Percentiles rank a stretch among this genome's conserved stretches.
Evolutionary conservation across 2,797 vertebrate species (phyloP).

Genomic region (Sciurus carolinensis): DNA sequence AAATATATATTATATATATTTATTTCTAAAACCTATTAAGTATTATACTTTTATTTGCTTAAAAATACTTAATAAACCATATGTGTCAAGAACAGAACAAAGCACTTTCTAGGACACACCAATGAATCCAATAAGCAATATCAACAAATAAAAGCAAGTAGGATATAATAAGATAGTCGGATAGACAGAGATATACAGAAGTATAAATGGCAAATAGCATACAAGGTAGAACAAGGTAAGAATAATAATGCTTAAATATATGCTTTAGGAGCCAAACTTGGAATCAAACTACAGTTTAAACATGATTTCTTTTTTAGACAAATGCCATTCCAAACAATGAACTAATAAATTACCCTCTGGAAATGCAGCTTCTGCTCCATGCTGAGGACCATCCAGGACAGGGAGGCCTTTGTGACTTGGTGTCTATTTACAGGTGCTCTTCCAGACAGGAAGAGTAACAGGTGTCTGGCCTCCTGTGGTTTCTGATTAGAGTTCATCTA

Average conservation of each 20-base stretch:
- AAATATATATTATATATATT: slow-evolving; percentile 24
- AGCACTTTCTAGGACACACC: neutral
- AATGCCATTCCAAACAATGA: neutral
- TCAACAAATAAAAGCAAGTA: neutral
- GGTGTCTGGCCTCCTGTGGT: neutral
- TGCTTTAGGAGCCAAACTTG: neutral
- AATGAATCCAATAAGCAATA: neutral
- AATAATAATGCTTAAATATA: neutral
- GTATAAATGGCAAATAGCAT: neutral
- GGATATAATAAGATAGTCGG: neutral
- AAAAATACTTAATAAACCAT: neutral
- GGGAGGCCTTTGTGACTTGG: neutral
- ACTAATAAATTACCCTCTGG: neutral
- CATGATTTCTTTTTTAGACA: neutral
- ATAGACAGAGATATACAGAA: too few relatives aligned
- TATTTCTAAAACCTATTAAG: slow-evolving; percentile 35
- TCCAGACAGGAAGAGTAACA: neutral
- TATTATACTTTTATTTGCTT: slow-evolving; percentile 3
- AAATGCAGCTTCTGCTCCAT: neutral
- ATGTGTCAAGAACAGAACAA: neutral
- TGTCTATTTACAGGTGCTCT: neutral
- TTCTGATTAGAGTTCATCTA: neutral
- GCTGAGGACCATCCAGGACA: neutral
- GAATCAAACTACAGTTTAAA: neutral
- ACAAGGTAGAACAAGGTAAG: neutral